phyloP scores from a whole-genome alignment of 2,888 invertebrate genomes.

The Nephrotoma guestfalica region DNA sequence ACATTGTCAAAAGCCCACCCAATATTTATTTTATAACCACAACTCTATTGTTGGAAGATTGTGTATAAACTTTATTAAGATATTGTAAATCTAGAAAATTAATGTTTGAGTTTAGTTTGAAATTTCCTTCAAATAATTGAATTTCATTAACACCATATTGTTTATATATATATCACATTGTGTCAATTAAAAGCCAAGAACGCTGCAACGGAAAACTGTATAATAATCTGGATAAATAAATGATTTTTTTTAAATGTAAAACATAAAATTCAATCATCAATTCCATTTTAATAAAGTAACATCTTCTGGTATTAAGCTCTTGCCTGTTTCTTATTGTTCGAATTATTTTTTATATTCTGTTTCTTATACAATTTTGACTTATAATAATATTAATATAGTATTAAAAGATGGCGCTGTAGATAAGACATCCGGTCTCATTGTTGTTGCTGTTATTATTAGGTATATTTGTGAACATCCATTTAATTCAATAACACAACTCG shows the following conservation, averaged over 20 bases:
- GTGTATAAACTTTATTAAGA: too few species aligned
- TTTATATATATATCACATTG: neutral
- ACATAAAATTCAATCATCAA: conserved; percentile 4
- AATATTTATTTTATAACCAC: too few species aligned
- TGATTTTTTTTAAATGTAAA: neutral
- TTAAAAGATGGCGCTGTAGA: conserved; percentile 2
- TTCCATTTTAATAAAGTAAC: neutral
- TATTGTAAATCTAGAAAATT: too few species aligned
- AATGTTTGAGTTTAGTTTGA: too few species aligned
- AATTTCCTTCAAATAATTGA: too few species aligned
- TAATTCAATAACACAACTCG: neutral
- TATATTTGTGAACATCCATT: neutral
- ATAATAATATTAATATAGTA: neutral
- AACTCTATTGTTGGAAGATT: too few species aligned
- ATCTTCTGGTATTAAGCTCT: neutral
- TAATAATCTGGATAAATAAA: neutral
- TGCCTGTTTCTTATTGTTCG: neutral
- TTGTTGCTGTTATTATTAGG: neutral
- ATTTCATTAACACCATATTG: too few species aligned
- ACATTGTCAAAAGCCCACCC: too few species aligned
- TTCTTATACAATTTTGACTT: neutral
- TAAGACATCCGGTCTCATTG: conserved; percentile 2
- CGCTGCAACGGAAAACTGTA: neutral
- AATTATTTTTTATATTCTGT: neutral
- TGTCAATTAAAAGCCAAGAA: conserved; percentile 2